These are phyloP conservation scores for Drosophila robusta DNA, from an alignment of 2,888 invertebrate species.

Conservation along the genomic window DNA sequence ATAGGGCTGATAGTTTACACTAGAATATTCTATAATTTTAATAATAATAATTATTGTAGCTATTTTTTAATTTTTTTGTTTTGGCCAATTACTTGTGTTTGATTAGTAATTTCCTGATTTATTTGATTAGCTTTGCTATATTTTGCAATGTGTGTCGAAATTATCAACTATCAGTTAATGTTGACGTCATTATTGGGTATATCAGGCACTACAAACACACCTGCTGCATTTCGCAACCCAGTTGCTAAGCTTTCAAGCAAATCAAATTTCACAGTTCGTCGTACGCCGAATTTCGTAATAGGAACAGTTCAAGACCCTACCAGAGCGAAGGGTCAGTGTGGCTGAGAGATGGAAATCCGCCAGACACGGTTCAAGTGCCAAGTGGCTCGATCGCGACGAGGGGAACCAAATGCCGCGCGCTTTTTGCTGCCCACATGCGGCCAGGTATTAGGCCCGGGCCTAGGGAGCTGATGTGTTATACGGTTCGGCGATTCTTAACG, in stretches of 20 bases:
- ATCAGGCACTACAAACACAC: slow-evolving; percentile 8
- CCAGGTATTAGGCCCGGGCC: slow-evolving; percentile 9
- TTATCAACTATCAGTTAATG: too few species aligned
- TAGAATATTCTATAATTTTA: too few species aligned
- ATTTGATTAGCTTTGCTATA: not conserved
- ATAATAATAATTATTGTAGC: too few species aligned
- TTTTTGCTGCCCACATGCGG: slow-evolving; percentile 60
- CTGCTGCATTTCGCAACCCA: slow-evolving; percentile 10
- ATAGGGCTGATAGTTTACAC: too few species aligned
- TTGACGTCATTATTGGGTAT: not conserved
- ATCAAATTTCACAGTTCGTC: slow-evolving; percentile 44
- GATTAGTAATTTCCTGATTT: not conserved
- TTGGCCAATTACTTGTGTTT: not conserved
- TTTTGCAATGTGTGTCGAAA: not conserved
- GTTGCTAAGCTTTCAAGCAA: slow-evolving; percentile 31
- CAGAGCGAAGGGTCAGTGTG: not conserved
- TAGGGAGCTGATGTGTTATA: slow-evolving; percentile 51
- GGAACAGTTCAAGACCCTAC: slow-evolving; percentile 10
- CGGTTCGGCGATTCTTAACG: slow-evolving; percentile 75
- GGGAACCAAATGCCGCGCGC: slow-evolving; percentile 58
- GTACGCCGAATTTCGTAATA: slow-evolving; percentile 1
- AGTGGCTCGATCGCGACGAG: slow-evolving; percentile 49
- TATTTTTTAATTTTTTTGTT: too few species aligned
- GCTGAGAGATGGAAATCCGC: slow-evolving; percentile 41
- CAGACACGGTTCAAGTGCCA: slow-evolving; percentile 71